A percentile compares a stretch with the other conserved stretches of the same genome.
phyloP scores from a whole-genome alignment of 2,797 vertebrate species.

The Propithecus perrieri region DNA sequence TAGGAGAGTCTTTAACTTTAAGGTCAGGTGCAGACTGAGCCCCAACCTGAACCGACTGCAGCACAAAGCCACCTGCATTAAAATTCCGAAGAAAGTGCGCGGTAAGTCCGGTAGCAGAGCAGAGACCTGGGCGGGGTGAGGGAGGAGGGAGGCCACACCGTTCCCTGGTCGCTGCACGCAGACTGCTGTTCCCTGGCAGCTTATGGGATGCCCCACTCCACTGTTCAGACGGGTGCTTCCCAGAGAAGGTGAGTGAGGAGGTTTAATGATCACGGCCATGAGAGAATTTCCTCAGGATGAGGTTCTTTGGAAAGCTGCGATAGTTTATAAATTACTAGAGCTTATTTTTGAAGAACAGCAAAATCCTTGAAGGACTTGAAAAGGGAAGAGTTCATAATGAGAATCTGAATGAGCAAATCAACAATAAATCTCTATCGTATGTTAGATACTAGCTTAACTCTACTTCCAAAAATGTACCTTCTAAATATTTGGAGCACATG shows the following conservation, averaged over 20 bases:
- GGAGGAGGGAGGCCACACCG: fast-evolving
- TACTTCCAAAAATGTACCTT: not conserved
- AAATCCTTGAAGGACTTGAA: not conserved
- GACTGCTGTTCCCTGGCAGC: fast-evolving
- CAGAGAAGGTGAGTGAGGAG: not conserved
- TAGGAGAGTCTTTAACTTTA: not conserved
- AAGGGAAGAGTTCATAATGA: not conserved
- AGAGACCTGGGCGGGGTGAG: not conserved
- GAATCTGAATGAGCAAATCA: not conserved
- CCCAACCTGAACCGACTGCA: not conserved
- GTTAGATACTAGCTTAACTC: too few relatives aligned
- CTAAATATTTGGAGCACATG: not conserved
- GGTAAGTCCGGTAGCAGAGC: not conserved
- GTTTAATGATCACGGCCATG: not conserved
- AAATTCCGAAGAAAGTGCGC: not conserved
- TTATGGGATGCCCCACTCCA: fast-evolving
- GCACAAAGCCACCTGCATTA: not conserved
- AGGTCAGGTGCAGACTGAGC: not conserved
- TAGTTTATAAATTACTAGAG: not conserved
- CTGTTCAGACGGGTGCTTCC: not conserved
- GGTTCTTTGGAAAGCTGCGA: not conserved
- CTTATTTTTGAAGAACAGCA: not conserved
- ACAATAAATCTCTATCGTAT: not conserved
- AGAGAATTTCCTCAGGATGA: not conserved
- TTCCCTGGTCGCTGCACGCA: too few relatives aligned